Evolutionary conservation across 2,113 vertebrate genomes (phyloP), one percentile per base, ranked within the genome.

Genomic region (Ailurus styani): DNA sequence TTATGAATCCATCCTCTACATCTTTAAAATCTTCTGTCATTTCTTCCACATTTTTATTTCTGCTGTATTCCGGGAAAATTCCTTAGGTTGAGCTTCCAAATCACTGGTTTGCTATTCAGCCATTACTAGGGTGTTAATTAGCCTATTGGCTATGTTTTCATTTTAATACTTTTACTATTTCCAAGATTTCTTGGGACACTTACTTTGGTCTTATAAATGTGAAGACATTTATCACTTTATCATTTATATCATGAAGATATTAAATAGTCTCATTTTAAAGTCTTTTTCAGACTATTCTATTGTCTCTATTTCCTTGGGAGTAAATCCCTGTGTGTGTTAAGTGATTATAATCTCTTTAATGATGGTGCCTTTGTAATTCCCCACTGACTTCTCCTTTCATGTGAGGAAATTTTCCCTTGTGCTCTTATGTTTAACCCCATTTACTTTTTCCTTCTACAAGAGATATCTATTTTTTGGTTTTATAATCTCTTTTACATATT

Each of bases 141-240:
- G 21, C 27, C 42, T 40, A 66, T 13, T 21, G n/a, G 62, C 18
- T 83, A 83, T 20, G 15, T 83, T 73, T 81, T 54, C 15, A 45
- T 27, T 88, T 89, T 90, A 83, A 83, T 68, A 72, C 68, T 81
- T 95, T 37, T 73, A 60, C 14, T 82, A 87, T 90, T 97, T 87
- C n/a, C 3, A 79, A 90, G 13, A 64, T 75, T 72, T 77, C 78
- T 40, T 75, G 14, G 40, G 77, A 66, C 4, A 79, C 12, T 84
- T 92, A 23, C 13, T 87, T 93, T 47, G 31, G 27, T 84, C 75
- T 70, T 68, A 87, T 64, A 45, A 90, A 79, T 70, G 7, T 84
- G 52, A 87, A 93, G 47, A 68, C 9, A 70, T 40, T 57, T 81
- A 93, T 86, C 52, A 66, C 7, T n/a, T n/a, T n/a, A n/a, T n/a